A percentile compares a stretch with the other conserved stretches of the same genome.
Conservation (phyloP, 2,113 vertebrate species). For the Platanista minor region DNA sequence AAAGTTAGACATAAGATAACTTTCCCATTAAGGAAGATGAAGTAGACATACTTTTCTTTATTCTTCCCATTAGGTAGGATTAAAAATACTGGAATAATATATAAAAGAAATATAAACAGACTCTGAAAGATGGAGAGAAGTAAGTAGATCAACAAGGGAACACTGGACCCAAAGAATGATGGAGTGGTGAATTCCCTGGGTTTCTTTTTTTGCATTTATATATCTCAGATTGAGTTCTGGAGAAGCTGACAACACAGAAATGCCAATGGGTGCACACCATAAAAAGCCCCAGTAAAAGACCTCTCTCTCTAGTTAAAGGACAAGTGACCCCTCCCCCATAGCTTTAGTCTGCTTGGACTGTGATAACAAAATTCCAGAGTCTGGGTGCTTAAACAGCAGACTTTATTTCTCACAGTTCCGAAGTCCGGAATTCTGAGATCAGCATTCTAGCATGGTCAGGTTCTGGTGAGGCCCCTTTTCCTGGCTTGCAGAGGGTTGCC, state of each 20-base stretch:
- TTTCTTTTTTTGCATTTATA: neutral
- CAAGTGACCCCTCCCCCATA: too few relatives aligned
- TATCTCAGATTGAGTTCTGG: neutral
- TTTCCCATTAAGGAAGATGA: neutral
- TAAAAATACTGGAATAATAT: neutral
- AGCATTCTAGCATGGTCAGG: neutral
- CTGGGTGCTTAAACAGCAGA: neutral
- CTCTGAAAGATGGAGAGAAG: neutral
- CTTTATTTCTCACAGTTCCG: neutral
- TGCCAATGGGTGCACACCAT: fast-evolving
- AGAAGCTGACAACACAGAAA: neutral
- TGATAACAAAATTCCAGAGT: neutral
- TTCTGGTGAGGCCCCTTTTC: neutral
- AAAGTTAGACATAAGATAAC: neutral
- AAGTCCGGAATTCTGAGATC: neutral
- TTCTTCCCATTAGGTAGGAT: neutral
- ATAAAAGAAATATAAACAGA: neutral
- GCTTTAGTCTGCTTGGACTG: neutral
- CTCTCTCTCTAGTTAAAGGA: neutral
- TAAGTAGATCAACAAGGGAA: neutral
- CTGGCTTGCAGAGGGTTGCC: neutral
- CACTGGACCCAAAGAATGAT: neutral
- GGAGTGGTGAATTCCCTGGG: neutral
- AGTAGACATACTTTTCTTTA: neutral
- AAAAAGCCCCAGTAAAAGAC: neutral